phyloP scores from a whole-genome alignment of 2,113 vertebrate genomes.

The Ptyas mucosa region DNA sequence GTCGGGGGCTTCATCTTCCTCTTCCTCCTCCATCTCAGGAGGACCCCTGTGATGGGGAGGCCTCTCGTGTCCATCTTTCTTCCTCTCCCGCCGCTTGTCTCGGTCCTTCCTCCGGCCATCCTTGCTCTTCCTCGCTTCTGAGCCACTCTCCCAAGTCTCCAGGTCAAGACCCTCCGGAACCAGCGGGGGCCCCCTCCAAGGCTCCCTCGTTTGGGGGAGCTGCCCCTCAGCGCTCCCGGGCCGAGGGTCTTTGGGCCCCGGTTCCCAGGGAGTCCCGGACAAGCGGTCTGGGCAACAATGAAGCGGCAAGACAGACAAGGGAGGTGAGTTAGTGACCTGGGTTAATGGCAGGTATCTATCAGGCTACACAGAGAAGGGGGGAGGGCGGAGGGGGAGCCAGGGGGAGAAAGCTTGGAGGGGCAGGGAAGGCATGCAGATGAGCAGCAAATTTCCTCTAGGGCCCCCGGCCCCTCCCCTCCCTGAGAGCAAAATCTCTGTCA shows the following conservation, averaged over 20 bases:
- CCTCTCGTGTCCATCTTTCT: not conserved
- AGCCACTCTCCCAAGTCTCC: not conserved
- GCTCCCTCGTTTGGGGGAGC: constrained; percentile 37
- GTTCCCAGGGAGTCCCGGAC: constrained; percentile 67
- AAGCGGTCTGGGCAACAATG: constrained; percentile 66
- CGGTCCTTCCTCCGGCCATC: not conserved
- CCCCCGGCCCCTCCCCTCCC: too few species aligned
- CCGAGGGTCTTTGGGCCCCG: constrained; percentile 50
- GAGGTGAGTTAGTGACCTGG: constrained; percentile 51
- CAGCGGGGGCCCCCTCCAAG: not conserved
- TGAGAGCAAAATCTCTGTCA: too few species aligned
- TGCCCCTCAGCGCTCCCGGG: constrained; percentile 18
- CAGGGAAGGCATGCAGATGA: too few species aligned
- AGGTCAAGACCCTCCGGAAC: not conserved
- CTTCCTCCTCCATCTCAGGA: not conserved
- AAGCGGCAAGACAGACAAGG: constrained; percentile 59
- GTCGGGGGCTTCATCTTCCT: not conserved
- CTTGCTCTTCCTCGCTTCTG: not conserved
- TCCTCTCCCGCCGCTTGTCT: not conserved
- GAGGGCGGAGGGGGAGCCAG: not conserved
- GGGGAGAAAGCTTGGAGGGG: not conserved
- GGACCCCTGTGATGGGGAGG: not conserved
- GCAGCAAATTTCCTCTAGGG: not conserved
- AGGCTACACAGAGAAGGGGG: not conserved
- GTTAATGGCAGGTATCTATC: constrained; percentile 6